phyloP scores from a whole-genome alignment of 2,113 vertebrate species.

The Mirza zaza region DNA sequence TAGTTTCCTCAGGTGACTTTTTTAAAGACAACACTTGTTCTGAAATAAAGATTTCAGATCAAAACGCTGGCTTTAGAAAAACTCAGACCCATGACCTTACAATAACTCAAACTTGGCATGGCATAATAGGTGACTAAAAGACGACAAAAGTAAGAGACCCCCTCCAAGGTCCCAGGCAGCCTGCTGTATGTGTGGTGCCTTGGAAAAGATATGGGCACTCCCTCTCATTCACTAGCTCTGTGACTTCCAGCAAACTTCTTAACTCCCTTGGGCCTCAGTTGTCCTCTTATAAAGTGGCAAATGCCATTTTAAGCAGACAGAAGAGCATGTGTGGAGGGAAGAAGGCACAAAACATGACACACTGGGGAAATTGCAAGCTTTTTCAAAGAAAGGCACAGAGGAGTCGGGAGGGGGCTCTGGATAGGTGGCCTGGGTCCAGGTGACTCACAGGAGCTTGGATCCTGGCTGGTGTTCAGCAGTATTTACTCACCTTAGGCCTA shows the following conservation, averaged over 20 bases:
- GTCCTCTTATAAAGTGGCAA: background rate
- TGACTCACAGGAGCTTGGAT: fast-evolving
- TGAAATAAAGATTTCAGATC: background rate
- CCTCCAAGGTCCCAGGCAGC: background rate
- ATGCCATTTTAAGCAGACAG: background rate
- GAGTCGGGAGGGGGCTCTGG: fast-evolving
- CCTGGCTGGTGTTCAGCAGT: fast-evolving
- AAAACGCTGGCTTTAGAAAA: background rate
- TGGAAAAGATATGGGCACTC: background rate
- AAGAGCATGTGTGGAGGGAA: background rate
- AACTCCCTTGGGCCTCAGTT: background rate
- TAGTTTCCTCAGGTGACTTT: background rate
- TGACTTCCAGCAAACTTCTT: background rate
- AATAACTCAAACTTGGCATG: background rate
- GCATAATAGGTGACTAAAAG: background rate
- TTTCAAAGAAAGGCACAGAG: background rate
- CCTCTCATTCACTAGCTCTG: background rate
- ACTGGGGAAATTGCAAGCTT: background rate
- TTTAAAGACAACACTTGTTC: background rate
- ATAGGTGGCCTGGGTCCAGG: background rate
- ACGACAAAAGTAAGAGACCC: background rate
- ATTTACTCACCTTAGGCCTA: background rate
- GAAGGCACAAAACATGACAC: background rate
- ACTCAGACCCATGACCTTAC: background rate
- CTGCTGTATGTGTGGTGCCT: background rate